Evolutionary conservation across 1,140 invertebrate species (phyloP), one percentile per base, ranked within the genome.

Genomic region (Brachionus rotundiformis): DNA sequence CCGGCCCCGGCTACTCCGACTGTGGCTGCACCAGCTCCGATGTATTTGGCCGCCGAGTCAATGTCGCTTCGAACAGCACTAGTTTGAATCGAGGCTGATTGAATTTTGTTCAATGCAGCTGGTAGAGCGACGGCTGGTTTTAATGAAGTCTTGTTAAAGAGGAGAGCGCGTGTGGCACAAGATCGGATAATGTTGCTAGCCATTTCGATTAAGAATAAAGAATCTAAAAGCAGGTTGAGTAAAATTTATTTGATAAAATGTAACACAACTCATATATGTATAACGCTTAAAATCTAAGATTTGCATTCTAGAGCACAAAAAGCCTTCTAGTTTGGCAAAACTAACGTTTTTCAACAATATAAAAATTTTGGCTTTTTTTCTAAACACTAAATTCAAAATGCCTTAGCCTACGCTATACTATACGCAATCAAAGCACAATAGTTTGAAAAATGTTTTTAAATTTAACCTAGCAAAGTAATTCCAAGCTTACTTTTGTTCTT

Each of bases 21-120:
- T 86, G 96, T 99, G 87, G 97, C 97, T 87, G 97, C 97, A 89
- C 97, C 97, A 91, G 97, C 97, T 89, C 96, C 96, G 90, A 99
- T 99, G 90, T 98, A 99, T 91, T 99, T 99, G 87, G 98, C 98
- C 87, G 98, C 98, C 84, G 96, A 98, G 90, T 99, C 98, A 91
- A 99, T 99, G 90, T 99, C 98, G 87, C 93, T 92, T 83, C 92
- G 92, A 83, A 94, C 91, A 85, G 93, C 91, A 85, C 94, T 93
- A 85, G 96, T 98, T 90, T 98, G 95, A 90, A 99, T 73, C 23
- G 68, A 73, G 23, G 68, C 68, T 41, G 36, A 41, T 73, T 73
- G 68, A 41, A 73, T 73, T 73, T 73, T 73, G 68, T 73, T 73
- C 39, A 73, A 41, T 41, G 68, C 68, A 73, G 36, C 68, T 73